Percentiles rank a stretch among this genome's conserved stretches.
These are phyloP conservation scores for Harlomillsia oculata DNA, from an alignment of 1,140 invertebrate genomes.

Conservation along the genomic window DNA sequence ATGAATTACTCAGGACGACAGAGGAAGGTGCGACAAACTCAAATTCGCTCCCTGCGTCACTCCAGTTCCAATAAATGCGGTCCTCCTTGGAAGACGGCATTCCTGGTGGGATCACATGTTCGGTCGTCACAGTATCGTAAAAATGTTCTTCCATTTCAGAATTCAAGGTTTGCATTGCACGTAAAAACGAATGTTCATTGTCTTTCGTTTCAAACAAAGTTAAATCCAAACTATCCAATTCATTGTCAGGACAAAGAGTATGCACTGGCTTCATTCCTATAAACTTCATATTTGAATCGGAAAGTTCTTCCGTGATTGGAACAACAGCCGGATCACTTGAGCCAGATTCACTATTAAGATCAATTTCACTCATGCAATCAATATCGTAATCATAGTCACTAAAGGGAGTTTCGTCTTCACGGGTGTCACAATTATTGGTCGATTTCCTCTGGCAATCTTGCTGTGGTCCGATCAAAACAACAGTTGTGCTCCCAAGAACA, in stretches of 20 bases:
- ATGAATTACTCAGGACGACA: conserved; percentile 18
- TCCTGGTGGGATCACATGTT: neutral
- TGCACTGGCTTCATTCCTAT: no score
- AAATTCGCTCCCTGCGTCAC: conserved; percentile 36
- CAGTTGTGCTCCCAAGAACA: conserved; percentile 19
- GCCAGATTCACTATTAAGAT: conserved; percentile 27
- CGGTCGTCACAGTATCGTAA: conserved; percentile 20
- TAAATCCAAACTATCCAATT: conserved; percentile 36
- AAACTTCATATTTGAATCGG: no score
- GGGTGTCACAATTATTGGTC: neutral
- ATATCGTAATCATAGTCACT: conserved; percentile 29
- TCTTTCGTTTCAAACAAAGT: conserved; percentile 34
- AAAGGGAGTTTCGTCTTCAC: neutral
- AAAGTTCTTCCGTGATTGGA: no score
- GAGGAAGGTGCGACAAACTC: conserved; percentile 30
- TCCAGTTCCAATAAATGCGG: conserved; percentile 30
- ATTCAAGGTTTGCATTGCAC: conserved; percentile 3
- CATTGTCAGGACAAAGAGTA: conserved; percentile 23
- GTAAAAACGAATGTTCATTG: conserved; percentile 8
- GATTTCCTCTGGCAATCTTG: neutral
- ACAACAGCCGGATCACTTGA: neutral
- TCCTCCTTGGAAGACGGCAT: neutral
- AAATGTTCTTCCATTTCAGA: conserved; percentile 11
- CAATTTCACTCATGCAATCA: conserved; percentile 36
- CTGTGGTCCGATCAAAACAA: conserved; percentile 24